Evolutionary conservation across 2,888 invertebrate genomes (phyloP).

Genomic region (Xanthia togata): DNA sequence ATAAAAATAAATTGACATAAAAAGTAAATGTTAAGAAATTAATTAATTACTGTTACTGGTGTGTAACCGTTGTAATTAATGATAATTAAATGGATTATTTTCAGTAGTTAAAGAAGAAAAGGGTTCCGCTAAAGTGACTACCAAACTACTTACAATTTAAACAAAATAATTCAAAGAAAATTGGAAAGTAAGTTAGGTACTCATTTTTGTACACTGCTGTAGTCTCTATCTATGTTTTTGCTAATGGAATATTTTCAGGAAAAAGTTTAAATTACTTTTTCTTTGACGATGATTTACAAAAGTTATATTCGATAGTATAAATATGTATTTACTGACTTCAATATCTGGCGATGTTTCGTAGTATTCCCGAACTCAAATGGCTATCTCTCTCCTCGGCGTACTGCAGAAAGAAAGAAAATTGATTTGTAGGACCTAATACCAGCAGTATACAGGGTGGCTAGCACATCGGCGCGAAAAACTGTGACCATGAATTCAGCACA

Average conservation of each 20-base stretch:
- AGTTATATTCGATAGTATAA: not conserved
- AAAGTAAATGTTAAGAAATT: no score
- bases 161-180: conserved; percentile 33
- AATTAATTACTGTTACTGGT: no score
- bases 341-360: no score
- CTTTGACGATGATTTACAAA: not conserved
- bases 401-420: not conserved
- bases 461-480: no score
- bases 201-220: not conserved
- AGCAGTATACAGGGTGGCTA: not conserved
- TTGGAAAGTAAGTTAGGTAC: conserved; percentile 13
- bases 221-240: not conserved
- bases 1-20: no score
- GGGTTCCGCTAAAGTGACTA: not conserved
- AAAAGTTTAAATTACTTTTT: conserved; percentile 27
- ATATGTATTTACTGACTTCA: not conserved
- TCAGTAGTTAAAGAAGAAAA: conserved; percentile 17
- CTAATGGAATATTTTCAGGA: not conserved
- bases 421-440: not conserved
- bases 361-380: not conserved
- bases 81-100: conserved; percentile 17
- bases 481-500: not conserved
- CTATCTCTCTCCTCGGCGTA: not conserved
- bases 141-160: not conserved
- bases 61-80: no score